Conservation (phyloP, 2,888 invertebrate genomes). For the Zygaena filipendulae region DNA sequence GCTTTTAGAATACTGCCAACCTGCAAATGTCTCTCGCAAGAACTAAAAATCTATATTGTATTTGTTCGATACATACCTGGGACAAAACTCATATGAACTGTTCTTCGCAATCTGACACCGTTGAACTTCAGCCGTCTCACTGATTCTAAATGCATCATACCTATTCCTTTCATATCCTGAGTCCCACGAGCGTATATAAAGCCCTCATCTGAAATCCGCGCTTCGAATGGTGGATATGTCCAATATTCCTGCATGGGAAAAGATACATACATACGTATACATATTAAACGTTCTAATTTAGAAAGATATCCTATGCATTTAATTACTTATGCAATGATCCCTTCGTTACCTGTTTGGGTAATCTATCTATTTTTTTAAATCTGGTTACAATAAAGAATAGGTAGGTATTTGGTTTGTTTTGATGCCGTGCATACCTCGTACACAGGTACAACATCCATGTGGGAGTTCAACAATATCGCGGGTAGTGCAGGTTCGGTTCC, state of each 20-base stretch:
- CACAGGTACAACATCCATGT: constrained; percentile 97
- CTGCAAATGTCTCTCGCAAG: no score
- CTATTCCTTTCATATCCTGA: constrained; percentile 87
- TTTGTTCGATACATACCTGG: constrained; percentile 75
- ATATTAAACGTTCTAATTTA: no score
- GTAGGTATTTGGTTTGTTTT: not conserved
- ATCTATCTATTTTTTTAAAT: not conserved
- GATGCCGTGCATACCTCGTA: constrained; percentile 72
- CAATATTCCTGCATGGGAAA: constrained; percentile 88
- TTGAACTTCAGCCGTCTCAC: constrained; percentile 65
- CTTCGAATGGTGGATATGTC: constrained; percentile 88
- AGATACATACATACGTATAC: no score
- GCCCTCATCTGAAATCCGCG: constrained; percentile 81
- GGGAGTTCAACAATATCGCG: constrained; percentile 87
- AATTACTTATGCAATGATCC: no score
- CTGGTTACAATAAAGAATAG: constrained; percentile 1
- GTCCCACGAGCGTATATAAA: constrained; percentile 85
- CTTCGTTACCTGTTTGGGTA: not conserved
- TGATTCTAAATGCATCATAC: constrained; percentile 77
- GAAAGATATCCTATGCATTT: no score
- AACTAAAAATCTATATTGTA: no score
- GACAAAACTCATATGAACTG: constrained; percentile 75
- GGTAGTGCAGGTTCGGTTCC: constrained; percentile 78
- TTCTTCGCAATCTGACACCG: constrained; percentile 65
- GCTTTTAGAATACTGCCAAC: no score